phyloP scores from a whole-genome alignment of 2,888 invertebrate genomes.

The Parapristionchus giblindavisi region DNA sequence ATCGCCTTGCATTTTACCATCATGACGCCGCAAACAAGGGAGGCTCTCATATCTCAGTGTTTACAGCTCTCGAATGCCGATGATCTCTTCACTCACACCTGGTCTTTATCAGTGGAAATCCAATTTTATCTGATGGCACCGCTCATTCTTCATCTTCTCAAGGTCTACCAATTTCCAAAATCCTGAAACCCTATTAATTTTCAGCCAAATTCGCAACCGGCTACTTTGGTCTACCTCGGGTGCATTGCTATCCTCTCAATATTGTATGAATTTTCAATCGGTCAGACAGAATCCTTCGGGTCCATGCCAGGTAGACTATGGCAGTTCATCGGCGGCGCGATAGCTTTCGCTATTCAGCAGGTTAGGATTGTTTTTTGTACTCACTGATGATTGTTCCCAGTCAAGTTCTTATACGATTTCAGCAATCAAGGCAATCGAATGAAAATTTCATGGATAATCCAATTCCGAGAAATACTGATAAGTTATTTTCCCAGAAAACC shows the following conservation, averaged over 20 bases:
- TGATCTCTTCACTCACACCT: conserved; percentile 53
- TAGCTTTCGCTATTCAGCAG: not conserved
- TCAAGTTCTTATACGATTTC: too few relatives aligned
- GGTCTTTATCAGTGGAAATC: conserved; percentile 53
- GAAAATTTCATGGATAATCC: too few relatives aligned
- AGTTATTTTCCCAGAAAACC: too few relatives aligned
- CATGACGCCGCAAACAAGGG: too few relatives aligned
- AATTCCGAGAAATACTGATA: too few relatives aligned
- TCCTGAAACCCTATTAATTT: not conserved
- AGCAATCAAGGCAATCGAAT: too few relatives aligned
- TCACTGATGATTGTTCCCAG: too few relatives aligned
- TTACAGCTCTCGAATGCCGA: conserved; percentile 47
- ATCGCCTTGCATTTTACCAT: too few relatives aligned
- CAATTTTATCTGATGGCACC: conserved; percentile 53
- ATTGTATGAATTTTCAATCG: not conserved
- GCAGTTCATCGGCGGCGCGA: conserved; percentile 18
- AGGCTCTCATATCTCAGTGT: too few relatives aligned
- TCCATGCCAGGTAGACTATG: not conserved
- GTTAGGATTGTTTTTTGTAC: not conserved
- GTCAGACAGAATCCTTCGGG: not conserved
- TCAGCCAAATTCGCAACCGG: too few relatives aligned
- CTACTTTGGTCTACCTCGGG: too few relatives aligned
- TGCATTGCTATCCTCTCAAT: not conserved
- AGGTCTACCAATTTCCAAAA: not conserved
- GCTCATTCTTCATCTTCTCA: conserved; percentile 41